A percentile compares a stretch with the other conserved stretches of the same genome.
Conservation (phyloP, 2,888 invertebrate genomes). For the Crioceris asparagi region DNA sequence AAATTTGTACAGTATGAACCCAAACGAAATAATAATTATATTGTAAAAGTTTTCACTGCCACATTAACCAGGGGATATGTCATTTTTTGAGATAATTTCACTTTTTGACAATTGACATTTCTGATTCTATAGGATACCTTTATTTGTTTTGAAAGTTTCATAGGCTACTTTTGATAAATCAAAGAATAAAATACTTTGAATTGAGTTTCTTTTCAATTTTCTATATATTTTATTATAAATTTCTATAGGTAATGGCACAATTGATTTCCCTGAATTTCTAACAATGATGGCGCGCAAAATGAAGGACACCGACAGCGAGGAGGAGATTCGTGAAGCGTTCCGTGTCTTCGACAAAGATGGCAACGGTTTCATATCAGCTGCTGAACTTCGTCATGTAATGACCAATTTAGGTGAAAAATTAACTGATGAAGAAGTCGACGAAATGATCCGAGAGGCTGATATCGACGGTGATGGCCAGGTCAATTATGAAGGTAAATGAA, state of each 20-base stretch:
- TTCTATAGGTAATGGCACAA: slow-evolving; percentile 87
- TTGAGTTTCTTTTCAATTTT: no score
- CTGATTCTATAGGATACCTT: no score
- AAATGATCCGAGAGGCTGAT: slow-evolving; percentile 98
- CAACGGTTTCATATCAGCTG: slow-evolving; percentile 97
- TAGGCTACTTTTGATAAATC: no score
- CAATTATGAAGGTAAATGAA: slow-evolving; percentile 76
- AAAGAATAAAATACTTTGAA: no score
- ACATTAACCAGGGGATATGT: no score
- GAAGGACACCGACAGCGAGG: slow-evolving; percentile 99
- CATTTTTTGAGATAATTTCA: no score
- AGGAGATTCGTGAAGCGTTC: slow-evolving; percentile 98
- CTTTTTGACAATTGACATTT: no score
- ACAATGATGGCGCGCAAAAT: slow-evolving; percentile 99
- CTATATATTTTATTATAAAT: no score
- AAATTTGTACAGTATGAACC: no score
- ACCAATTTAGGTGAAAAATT: slow-evolving; percentile 99
- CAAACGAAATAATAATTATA: no score
- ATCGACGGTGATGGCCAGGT: slow-evolving; percentile 99
- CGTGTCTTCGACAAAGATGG: slow-evolving; percentile 99
- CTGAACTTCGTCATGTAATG: slow-evolving; percentile 98
- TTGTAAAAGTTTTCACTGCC: no score
- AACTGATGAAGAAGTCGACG: slow-evolving; percentile 98
- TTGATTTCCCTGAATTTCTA: slow-evolving; percentile 99
- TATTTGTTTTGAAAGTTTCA: no score